Evolutionary conservation across 2,797 vertebrate species (phyloP), one percentile per base, ranked within the genome.

Genomic region (Lepilemur septentrionalis): DNA sequence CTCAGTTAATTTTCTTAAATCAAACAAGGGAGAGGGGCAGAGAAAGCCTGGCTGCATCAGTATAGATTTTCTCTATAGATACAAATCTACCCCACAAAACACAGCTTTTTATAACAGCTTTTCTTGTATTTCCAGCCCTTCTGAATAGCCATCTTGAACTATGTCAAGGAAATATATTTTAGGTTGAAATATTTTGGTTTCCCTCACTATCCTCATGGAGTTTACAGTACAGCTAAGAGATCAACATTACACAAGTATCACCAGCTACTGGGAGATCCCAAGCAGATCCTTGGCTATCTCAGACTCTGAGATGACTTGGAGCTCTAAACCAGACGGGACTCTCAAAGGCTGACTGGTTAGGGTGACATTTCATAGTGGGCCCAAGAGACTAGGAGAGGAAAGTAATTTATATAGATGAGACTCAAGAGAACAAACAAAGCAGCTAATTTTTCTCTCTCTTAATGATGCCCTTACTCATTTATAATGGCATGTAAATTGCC

Each of bases 401-500:
- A 67, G 67, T 28, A 93, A 88, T 95, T 90, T 89, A 78, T 30
- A 57, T 70, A 94, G 87, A 93, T 82, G 80, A 95, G 86, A 93
- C 79, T 25, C 89, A 59, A 17, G 81, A 93, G 70, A 91, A 83
- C 30, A 94, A 96, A 87, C 57, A 59, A 30, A 83, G 22, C 88
- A 89, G 35, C 18, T 94, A 95, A 93, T 83, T 86, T 22, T 73
- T 43, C 23, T 93, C 93, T 89, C 72, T 93, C 57, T 90, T 93
- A 75, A 75, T 46, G 81, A 93, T 67, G 48, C 9, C 10, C 32
- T 46, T 50, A 84, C 15, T 83, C 65, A 89, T 55, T 92, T 52
- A 67, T 73, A 78, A 82, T 61, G 8, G 76, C 35, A 23, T 67
- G 28, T 85, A 86, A 79, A 15, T 43, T 82, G 69, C 28, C 38